Conservation (phyloP, 2,113 vertebrate species). For the Taurulus bubalis region DNA sequence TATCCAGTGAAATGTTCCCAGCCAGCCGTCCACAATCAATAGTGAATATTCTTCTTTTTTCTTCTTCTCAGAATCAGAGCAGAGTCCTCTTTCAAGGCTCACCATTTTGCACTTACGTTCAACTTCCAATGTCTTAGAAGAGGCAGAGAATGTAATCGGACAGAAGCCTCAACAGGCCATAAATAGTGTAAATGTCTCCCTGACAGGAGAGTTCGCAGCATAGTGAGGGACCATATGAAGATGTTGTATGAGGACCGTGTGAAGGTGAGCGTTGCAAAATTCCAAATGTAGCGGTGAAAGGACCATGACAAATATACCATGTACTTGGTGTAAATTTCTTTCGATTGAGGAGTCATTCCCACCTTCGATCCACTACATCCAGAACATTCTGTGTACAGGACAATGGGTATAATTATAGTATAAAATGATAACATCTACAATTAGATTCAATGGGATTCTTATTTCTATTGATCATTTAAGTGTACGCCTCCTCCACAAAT, state of each 20-base stretch:
- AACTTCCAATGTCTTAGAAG: conserved; percentile 8
- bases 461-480: not conserved
- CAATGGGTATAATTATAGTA: not conserved
- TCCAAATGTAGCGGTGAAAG: conserved; percentile 13
- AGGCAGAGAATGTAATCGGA: conserved; percentile 24
- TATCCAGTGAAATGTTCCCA: not conserved
- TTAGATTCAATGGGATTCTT: not conserved
- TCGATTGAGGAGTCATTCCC: not conserved
- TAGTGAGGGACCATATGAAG: not conserved
- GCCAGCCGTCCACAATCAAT: not conserved
- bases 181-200: conserved; percentile 22
- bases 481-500: not conserved
- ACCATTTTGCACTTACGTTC: conserved; percentile 20
- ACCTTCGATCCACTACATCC: not conserved
- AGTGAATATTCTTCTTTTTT: not conserved
- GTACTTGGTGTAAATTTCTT: conserved; percentile 7
- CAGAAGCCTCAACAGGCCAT: conserved; percentile 15
- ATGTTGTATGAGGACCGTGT: conserved; percentile 4
- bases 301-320: not conserved
- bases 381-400: not conserved
- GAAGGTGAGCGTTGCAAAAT: not conserved
- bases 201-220: conserved; percentile 21
- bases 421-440: not conserved
- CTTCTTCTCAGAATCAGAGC: not conserved
- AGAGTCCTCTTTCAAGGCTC: not conserved